Percentiles rank a stretch among this genome's conserved stretches.
Conservation (phyloP, 2,113 vertebrate genomes). For the Pluvianellus socialis region DNA sequence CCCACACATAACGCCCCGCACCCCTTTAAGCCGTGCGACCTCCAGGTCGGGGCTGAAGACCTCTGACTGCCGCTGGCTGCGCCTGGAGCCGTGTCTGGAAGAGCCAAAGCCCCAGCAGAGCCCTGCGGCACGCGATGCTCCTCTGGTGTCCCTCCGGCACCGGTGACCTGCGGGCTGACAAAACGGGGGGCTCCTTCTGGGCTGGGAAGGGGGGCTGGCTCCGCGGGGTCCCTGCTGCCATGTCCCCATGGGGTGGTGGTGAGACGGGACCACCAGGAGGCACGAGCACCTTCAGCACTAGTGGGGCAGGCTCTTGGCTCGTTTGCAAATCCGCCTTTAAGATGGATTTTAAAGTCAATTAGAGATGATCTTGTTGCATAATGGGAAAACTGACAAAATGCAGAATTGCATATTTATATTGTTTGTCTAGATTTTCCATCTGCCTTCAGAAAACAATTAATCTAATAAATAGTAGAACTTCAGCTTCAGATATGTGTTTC, state of each 20-base stretch:
- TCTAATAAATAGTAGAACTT: not conserved
- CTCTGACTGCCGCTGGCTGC: not conserved
- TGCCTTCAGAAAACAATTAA: not conserved
- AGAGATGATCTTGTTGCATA: not conserved
- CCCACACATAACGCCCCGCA: no score
- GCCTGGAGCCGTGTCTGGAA: not conserved
- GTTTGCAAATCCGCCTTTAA: not conserved
- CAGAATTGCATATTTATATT: not conserved
- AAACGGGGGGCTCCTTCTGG: not conserved
- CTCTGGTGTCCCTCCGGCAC: not conserved
- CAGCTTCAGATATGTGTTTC: not conserved
- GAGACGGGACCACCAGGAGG: not conserved
- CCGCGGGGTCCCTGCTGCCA: not conserved
- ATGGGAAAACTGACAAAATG: not conserved
- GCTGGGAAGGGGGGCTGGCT: not conserved
- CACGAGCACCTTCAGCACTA: not conserved
- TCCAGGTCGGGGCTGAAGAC: not conserved
- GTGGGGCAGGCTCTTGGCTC: not conserved
- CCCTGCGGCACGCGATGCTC: accelerated
- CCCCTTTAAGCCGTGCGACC: not conserved
- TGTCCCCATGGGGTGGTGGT: accelerated
- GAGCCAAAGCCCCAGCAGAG: not conserved
- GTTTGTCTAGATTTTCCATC: not conserved
- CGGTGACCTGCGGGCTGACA: not conserved
- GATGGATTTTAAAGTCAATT: not conserved